Percentiles rank a stretch among this genome's conserved stretches.
Evolutionary conservation across 2,888 invertebrate species (phyloP).

Genomic region (Limnephilus lunatus): DNA sequence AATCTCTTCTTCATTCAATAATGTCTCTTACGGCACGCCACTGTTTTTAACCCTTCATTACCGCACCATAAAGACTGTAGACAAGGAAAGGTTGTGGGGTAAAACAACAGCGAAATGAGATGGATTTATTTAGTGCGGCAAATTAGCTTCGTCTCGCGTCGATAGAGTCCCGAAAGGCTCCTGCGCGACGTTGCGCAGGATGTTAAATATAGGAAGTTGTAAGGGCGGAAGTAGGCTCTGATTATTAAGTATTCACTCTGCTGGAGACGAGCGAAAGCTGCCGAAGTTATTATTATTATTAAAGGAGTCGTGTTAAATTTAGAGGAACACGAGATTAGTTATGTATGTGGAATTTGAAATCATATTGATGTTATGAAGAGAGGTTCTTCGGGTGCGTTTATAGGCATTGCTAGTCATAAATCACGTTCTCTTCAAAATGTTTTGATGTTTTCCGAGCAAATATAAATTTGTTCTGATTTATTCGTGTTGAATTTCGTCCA

Average conservation of each 20-base stretch:
- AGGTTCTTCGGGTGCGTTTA: background rate
- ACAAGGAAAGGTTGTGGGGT: background rate
- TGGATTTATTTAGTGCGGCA: background rate
- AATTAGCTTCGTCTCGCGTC: background rate
- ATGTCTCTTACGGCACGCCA: background rate
- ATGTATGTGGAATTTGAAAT: background rate
- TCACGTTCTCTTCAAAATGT: background rate
- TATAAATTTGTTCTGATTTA: background rate
- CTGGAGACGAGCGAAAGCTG: background rate
- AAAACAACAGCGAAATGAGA: background rate
- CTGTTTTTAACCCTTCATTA: background rate
- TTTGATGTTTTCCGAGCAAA: background rate
- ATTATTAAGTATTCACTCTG: background rate
- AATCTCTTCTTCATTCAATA: no score
- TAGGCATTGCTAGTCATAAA: background rate
- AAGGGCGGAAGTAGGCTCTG: conserved; percentile 2
- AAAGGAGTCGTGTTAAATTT: background rate
- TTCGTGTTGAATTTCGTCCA: no score
- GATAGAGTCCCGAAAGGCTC: background rate
- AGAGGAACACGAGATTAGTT: background rate
- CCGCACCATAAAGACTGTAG: background rate
- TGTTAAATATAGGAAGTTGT: background rate
- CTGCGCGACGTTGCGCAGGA: background rate
- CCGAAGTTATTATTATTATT: background rate
- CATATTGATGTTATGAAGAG: background rate